Percentiles rank a stretch among this genome's conserved stretches.
Evolutionary conservation across 2,113 vertebrate species (phyloP).

Genomic region (Scalopus aquaticus): DNA sequence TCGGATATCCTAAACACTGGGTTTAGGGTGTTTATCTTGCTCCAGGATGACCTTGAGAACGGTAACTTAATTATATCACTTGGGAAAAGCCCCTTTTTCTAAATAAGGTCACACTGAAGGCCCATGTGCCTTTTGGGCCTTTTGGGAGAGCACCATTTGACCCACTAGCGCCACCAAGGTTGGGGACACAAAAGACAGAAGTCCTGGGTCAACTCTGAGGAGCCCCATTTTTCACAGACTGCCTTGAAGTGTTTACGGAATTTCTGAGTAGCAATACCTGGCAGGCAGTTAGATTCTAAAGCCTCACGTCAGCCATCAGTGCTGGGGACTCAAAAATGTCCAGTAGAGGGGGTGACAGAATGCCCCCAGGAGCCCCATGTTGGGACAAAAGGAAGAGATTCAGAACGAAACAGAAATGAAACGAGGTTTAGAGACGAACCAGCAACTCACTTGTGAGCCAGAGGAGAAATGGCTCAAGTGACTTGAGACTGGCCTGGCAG

Average conservation of each 20-base stretch:
- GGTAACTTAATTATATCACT: not conserved
- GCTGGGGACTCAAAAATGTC: not conserved
- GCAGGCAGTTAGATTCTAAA: not conserved
- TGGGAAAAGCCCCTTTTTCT: not conserved
- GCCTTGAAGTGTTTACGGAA: not conserved
- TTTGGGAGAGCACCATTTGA: not conserved
- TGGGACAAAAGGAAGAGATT: not conserved
- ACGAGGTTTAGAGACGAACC: not conserved
- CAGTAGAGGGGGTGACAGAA: too few relatives aligned
- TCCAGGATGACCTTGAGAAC: not conserved
- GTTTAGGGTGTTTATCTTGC: not conserved
- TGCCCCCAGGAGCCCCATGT: fast-evolving
- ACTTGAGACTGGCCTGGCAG: not conserved
- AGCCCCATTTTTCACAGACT: not conserved
- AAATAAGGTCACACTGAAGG: not conserved
- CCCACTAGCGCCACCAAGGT: not conserved
- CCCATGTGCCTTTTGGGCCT: too few relatives aligned
- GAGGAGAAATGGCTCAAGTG: not conserved
- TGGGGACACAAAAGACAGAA: not conserved
- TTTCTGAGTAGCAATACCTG: not conserved
- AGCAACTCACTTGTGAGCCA: not conserved
- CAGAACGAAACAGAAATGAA: not conserved
- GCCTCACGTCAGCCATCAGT: not conserved
- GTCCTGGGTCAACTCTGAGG: not conserved
- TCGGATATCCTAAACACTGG: too few relatives aligned